These are phyloP conservation scores for Poecilia gillii DNA, from an alignment of 2,797 vertebrate species.

Conservation along the genomic window DNA sequence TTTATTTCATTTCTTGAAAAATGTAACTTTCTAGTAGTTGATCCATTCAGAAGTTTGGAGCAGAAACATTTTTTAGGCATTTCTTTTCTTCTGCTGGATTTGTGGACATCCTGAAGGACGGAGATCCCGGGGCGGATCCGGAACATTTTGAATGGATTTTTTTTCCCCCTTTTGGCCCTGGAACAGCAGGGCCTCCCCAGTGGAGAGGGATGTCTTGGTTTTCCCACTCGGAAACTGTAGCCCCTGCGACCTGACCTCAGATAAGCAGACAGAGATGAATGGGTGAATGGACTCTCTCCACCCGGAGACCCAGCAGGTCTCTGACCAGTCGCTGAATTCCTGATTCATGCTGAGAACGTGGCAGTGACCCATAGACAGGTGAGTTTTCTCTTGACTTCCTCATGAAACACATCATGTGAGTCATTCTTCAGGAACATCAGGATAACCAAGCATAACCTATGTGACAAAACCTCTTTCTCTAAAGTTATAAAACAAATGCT, in stretches of 20 bases:
- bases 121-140: not conserved
- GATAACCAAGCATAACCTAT: conserved; percentile 23
- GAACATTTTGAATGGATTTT: not conserved
- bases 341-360: conserved; percentile 67
- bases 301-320: conserved; percentile 24
- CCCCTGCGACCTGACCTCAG: not conserved
- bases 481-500: conserved; percentile 4
- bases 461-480: not conserved
- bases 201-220: not conserved
- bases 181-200: not conserved
- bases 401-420: not conserved
- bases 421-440: conserved; percentile 6
- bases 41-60: not conserved
- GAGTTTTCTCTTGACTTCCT: conserved; percentile 33
- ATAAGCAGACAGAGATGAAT: conserved; percentile 3
- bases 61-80: not conserved
- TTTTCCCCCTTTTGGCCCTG: not conserved
- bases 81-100: not conserved
- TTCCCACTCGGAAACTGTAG: not conserved
- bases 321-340: conserved; percentile 23
- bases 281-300: conserved; percentile 2
- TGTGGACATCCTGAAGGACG: not conserved
- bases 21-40: not conserved
- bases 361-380: conserved; percentile 87
- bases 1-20: not conserved